A percentile compares a stretch with the other conserved stretches of the same genome.
phyloP scores from a whole-genome alignment of 2,797 vertebrate species.

The Arrhamphus sclerolepis region DNA sequence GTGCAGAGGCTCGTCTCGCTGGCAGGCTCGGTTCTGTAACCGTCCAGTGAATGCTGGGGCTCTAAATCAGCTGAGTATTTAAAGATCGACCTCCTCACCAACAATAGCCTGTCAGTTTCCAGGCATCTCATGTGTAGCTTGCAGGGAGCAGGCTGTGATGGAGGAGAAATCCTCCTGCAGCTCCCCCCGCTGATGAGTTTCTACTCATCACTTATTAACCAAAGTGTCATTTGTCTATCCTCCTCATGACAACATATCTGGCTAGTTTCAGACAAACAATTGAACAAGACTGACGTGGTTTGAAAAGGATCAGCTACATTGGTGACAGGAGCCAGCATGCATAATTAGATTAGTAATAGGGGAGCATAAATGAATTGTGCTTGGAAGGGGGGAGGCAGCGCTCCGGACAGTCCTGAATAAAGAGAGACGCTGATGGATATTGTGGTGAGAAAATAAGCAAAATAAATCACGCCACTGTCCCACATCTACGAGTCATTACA shows the following conservation, averaged over 20 bases:
- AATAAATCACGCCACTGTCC: conserved; percentile 72
- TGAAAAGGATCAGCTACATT: conserved; percentile 61
- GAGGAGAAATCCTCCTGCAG: conserved; percentile 9
- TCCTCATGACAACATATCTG: conserved; percentile 31
- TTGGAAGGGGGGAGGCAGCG: conserved; percentile 30
- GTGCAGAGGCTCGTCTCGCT: conserved; percentile 32
- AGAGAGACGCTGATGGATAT: conserved; percentile 64
- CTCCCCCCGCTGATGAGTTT: conserved; percentile 20
- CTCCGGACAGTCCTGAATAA: conserved; percentile 58
- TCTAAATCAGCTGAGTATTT: conserved; percentile 40
- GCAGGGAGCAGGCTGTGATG: conserved; percentile 15
- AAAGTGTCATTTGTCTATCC: conserved; percentile 50
- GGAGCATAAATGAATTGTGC: conserved; percentile 64
- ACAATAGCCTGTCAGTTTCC: conserved; percentile 19
- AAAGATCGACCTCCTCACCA: conserved; percentile 33
- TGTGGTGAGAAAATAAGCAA: conserved; percentile 59
- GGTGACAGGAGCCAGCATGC: conserved; percentile 62
- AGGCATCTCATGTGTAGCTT: conserved; percentile 23
- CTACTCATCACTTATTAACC: conserved; percentile 26
- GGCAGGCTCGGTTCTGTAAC: conserved; percentile 27
- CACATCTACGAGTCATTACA: conserved; percentile 61
- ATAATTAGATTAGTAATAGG: conserved; percentile 74
- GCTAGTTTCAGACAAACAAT: conserved; percentile 59
- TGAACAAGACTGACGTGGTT: conserved; percentile 64
- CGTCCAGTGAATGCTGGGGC: conserved; percentile 4